Evolutionary conservation across 1,140 invertebrate species (phyloP), one percentile per base, ranked within the genome.

Genomic region (Nylanderia fulva): DNA sequence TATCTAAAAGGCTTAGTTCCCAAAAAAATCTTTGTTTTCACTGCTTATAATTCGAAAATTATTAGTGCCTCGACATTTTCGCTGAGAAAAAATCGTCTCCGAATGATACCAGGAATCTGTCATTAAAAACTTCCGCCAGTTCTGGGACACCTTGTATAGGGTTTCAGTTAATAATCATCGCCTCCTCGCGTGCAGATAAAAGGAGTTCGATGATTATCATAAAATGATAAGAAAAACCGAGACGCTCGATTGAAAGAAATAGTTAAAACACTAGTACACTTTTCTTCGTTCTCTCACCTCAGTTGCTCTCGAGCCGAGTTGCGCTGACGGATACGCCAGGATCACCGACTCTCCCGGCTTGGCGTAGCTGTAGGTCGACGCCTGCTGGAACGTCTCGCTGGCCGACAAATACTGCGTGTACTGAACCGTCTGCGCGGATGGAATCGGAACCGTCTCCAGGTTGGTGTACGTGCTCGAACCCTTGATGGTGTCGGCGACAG

Each of bases 381-480:
- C 72, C 36, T 92, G 94, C 18, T 93, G 90, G 74, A 93, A 94
- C 1, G 90, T 88, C 18, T 95, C 94, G 15, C 89, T 54, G 0
- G 91, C 80, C 8, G 91, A 84, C 29, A 92, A 92, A 54, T 92
- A 94, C 69, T 94, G 94, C 0, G 91, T 86, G 64, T 94, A 95
- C n/a, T 93, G 92, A 0, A 92, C 92, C 7, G 92, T 72, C 64
- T 93, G 94, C 6, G 91, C 56, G 8, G 91, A 88, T 0, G 92
- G 86, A 27, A 94, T 84, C 0, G 93, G 90, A 0, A 94, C 94
- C 0, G 94, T 94, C 68, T 94, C 94, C 4, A 95, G 83, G 0
- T 93, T 95, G 3, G 94, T 93, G 58, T 95, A 94, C 2, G 94
- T 95, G 58, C 91, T 94, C 0, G 91, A 89, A 0, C 86, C 87